phyloP scores from a whole-genome alignment of 2,113 vertebrate genomes.

The Tauraco erythrolophus region DNA sequence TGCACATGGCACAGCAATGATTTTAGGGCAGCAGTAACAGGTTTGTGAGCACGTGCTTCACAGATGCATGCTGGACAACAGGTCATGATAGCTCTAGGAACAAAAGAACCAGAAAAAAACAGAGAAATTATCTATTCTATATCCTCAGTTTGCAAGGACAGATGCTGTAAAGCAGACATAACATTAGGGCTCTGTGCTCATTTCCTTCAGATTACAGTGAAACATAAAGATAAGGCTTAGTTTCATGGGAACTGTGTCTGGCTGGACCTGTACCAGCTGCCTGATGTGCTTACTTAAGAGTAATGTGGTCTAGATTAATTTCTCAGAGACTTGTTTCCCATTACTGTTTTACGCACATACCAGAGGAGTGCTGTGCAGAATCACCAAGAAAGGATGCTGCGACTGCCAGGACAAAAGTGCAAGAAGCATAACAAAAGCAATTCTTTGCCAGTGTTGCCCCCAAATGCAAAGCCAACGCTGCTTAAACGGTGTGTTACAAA shows the following conservation, averaged over 20 bases:
- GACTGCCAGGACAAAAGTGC: not conserved
- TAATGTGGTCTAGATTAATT: not conserved
- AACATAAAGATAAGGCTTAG: not conserved
- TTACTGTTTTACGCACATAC: not conserved
- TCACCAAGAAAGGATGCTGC: not conserved
- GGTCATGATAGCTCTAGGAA: not conserved
- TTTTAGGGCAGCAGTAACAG: not conserved
- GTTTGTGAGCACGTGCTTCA: not conserved
- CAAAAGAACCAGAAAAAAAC: not conserved
- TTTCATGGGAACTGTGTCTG: not conserved
- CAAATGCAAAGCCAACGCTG: not conserved
- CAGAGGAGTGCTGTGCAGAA: not conserved
- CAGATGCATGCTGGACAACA: rapidly evolving
- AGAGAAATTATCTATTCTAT: not conserved
- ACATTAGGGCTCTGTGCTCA: not conserved
- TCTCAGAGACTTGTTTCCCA: not conserved
- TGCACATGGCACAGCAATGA: not conserved
- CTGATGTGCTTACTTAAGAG: not conserved
- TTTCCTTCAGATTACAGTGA: conserved; percentile 1
- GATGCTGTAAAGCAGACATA: not conserved
- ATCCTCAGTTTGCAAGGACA: not conserved
- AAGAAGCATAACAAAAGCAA: not conserved
- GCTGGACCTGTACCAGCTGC: not conserved
- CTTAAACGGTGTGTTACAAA: rapidly evolving
- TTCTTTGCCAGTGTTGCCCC: not conserved